Conservation (phyloP, 1,140 invertebrate species). For the Apis florea region DNA sequence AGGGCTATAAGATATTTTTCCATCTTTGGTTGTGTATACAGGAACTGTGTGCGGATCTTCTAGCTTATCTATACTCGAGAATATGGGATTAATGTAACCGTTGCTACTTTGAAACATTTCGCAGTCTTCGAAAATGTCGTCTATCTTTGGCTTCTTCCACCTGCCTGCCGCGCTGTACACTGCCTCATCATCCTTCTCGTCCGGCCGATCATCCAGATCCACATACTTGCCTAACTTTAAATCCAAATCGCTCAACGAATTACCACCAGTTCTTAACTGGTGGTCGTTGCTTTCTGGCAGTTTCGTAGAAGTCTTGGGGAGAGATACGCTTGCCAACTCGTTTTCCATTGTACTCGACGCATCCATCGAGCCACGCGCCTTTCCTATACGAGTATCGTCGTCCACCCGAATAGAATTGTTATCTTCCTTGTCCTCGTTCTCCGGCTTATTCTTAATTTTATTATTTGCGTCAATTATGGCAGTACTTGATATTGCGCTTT, state of each 20-base stretch:
- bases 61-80: conserved; percentile 65
- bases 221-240: background rate
- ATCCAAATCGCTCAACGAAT: conserved; percentile 9
- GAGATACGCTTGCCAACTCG: background rate
- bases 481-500: conserved; percentile 43
- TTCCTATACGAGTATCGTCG: background rate
- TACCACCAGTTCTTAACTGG: conserved; percentile 13
- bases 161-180: conserved; percentile 20
- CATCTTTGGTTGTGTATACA: conserved; percentile 78
- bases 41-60: conserved; percentile 76
- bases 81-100: conserved; percentile 73
- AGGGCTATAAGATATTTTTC: conserved; percentile 78
- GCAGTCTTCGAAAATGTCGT: conserved; percentile 47
- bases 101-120: conserved; percentile 47
- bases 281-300: conserved; percentile 6
- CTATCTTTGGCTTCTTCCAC: conserved; percentile 50
- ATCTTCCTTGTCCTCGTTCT: background rate
- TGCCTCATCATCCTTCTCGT: conserved; percentile 54
- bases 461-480: conserved; percentile 31
- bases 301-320: conserved; percentile 9
- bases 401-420: background rate
- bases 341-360: background rate
- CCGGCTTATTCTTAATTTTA: conserved; percentile 16
- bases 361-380: background rate
- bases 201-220: conserved; percentile 3